Base-by-base conservation (phyloP, 2,888 invertebrate genomes). In the Allygus modestus region DNA sequence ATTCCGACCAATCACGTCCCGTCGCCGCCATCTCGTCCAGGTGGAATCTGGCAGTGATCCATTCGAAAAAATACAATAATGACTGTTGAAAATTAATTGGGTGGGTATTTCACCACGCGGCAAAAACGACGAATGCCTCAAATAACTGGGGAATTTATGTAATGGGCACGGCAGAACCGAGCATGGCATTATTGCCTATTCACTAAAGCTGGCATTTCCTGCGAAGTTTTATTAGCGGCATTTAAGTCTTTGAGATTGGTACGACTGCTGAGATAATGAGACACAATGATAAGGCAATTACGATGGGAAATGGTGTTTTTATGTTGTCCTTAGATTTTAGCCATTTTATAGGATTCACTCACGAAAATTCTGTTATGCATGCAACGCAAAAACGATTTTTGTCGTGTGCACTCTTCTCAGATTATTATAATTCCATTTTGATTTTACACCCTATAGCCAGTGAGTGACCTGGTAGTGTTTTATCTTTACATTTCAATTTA, bases 31-130 rank as follows among this genome's bases (percentile, higher is more conserved):
- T 46, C 20, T 43, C n/a, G 51, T n/a, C 31, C 1, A 1, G 5
- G 41, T 12, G 51, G 77, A 77, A 77, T 77, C 46, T 51, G 51
- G 43, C 51, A 12, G 51, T 46, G 46, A 77, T 28, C 28, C 46
- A 77, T 77, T 41, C 51, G 46, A 77, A 77, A 77, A 77, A 77
- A 46, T 28, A 77, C 28, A 28, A 77, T 77, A 51, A 77, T 51
- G 77, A 41, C 23, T 51, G 37, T 69, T 75, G 23, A 1, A 77
- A 77, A 77, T 46, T 77, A 43, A 77, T 51, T 77, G 43, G 37
- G 77, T 28, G 77, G 77, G 28, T 51, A 77, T 77, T 77, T 77
- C 15, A 43, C 17, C 43, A 73, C 9, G 51, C 5, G 2, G 41
- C 5, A 5, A 77, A 77, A 43, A 77, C 23, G 31, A 15, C 5